Evolutionary conservation across 1,140 invertebrate genomes (phyloP).

Genomic region (Drosophila orosa): DNA sequence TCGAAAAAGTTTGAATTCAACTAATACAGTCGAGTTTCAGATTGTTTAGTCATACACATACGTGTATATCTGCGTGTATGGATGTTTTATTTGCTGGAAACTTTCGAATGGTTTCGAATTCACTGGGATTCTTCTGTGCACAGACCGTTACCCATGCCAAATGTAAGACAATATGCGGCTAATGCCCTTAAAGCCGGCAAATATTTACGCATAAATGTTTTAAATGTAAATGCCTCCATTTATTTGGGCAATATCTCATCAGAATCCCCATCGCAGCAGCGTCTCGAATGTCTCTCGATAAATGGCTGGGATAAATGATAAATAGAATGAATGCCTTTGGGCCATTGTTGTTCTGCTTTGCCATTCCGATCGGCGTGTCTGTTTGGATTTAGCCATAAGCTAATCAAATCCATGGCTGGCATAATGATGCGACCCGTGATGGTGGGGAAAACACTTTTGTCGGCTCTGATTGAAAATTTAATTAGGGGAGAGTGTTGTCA

Average conservation of each 20-base stretch:
- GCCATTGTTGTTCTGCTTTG: constrained; percentile 49
- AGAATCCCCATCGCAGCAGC: constrained; percentile 1
- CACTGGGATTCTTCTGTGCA: constrained; percentile 36
- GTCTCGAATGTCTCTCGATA: constrained; percentile 69
- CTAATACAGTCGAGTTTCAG: constrained; percentile 53
- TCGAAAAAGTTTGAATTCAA: constrained; percentile 69
- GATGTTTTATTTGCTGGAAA: constrained; percentile 62
- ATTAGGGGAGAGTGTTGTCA: constrained; percentile 47
- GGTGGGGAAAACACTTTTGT: constrained; percentile 25
- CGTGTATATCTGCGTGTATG: constrained; percentile 22
- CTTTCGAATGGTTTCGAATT: constrained; percentile 54
- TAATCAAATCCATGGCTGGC: constrained; percentile 76
- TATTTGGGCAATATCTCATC: constrained; percentile 61
- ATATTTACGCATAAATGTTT: constrained; percentile 73
- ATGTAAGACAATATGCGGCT: constrained; percentile 46
- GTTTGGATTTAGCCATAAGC: constrained; percentile 76
- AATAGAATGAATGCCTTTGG: constrained; percentile 76
- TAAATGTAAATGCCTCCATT: constrained; percentile 71
- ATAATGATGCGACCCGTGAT: constrained; percentile 55
- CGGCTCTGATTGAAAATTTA: constrained; percentile 57
- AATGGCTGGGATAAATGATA: constrained; percentile 77
- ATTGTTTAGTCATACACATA: constrained; percentile 40
- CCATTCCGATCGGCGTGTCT: constrained; percentile 55
- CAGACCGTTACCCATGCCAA: constrained; percentile 29
- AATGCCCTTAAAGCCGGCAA: constrained; percentile 54